Evolutionary conservation across 1,140 invertebrate species (phyloP), one percentile per base, ranked within the genome.

Genomic region (Frieseomelitta varia): DNA sequence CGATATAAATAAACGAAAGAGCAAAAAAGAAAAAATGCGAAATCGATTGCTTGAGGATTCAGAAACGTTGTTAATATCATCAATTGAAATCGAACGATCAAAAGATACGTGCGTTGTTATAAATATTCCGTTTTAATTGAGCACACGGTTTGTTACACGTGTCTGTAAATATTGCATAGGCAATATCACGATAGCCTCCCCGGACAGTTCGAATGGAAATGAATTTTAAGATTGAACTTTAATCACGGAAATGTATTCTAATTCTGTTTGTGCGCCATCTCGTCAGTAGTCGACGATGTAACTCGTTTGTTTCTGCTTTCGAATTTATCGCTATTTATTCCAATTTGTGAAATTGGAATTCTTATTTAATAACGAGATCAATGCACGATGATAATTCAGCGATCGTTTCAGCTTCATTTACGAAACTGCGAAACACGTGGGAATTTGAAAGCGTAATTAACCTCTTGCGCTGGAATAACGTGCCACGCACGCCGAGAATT

Each of bases 401-500:
- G 58, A 12, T n/a, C 21, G 39, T 58, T 58, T 58, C 12, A 58
- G 12, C 15, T 1, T 17, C 47, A 34, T 17, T 69, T 34, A 2
- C 24, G 34, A 84, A 47, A 61, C 34, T 39, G 17, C 17, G 24
- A 56, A 53, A 27, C 51, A 47, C 68, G 55, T 53, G 67, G 79
- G 63, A 83, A 73, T 77, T 65, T 27, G 39, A 24, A 15, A 79
- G 51, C 71, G 67, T 67, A 39, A 73, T n/a, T n/a, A n/a, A n/a
- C n/a, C n/a, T n/a, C n/a, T n/a, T n/a, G n/a, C n/a, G n/a, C n/a
- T n/a, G n/a, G n/a, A n/a, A n/a, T n/a, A n/a, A n/a, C n/a, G n/a
- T n/a, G n/a, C n/a, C n/a, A n/a, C n/a, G n/a, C n/a, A n/a, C n/a
- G n/a, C n/a, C n/a, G n/a, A n/a, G n/a, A n/a, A n/a, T n/a, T n/a